Percentiles rank a stretch among this genome's conserved stretches.
Conservation (phyloP, 2,888 invertebrate species). For the Parapristionchus giblindavisi region DNA sequence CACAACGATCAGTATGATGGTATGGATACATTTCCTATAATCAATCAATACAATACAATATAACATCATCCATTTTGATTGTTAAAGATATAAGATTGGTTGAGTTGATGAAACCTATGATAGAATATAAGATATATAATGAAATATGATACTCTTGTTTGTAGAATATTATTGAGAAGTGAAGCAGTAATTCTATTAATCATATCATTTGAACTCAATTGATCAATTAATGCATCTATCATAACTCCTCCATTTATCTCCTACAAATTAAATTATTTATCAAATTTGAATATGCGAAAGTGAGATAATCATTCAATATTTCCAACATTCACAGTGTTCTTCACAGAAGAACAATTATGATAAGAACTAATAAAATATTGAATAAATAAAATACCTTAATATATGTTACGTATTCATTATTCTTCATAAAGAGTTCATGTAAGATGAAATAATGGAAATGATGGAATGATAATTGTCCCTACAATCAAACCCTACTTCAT, state of each 20-base stretch:
- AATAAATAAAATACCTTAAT: not conserved
- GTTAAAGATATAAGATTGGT: not conserved
- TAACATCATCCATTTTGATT: not conserved
- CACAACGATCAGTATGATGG: not conserved
- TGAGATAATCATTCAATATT: no score
- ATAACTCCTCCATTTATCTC: not conserved
- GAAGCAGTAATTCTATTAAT: not conserved
- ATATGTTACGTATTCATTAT: constrained; percentile 2
- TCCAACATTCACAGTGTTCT: no score
- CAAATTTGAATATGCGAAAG: no score
- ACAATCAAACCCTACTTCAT: not conserved
- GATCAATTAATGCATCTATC: not conserved
- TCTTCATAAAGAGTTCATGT: not conserved
- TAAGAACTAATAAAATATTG: not conserved
- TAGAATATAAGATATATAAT: not conserved
- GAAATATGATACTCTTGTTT: not conserved
- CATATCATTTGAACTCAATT: not conserved
- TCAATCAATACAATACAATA: not conserved
- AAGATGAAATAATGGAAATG: constrained; percentile 20
- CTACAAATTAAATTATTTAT: no score
- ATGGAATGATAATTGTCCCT: constrained; percentile 18
- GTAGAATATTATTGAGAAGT: not conserved
- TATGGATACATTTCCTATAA: constrained; percentile 2
- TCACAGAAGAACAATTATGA: not conserved
- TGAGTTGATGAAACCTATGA: not conserved